Conservation (phyloP, 2,113 vertebrate species). For the Blennius ocellaris region DNA sequence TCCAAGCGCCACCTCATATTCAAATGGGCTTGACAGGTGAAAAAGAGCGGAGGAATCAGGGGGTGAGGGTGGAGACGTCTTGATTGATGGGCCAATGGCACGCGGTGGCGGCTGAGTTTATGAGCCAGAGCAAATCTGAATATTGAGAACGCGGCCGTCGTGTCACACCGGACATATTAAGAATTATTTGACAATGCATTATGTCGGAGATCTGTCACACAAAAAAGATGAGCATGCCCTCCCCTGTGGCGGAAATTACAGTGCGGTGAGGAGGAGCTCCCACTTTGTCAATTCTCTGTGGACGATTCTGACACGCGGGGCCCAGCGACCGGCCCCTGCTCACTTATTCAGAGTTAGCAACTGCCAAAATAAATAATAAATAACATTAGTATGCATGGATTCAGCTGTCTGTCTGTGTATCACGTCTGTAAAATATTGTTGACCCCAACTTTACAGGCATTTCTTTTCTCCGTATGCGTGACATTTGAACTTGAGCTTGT, state of each 20-base stretch:
- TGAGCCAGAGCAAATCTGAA: slow-evolving; percentile 84
- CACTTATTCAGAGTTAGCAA: slow-evolving; percentile 68
- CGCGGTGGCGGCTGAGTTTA: slow-evolving; percentile 66
- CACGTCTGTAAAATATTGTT: slow-evolving; percentile 20
- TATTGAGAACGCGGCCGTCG: slow-evolving; percentile 77
- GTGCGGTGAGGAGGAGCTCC: slow-evolving; percentile 48
- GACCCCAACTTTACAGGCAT: slow-evolving; percentile 20
- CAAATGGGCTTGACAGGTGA: slow-evolving; percentile 78
- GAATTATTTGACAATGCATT: slow-evolving; percentile 85
- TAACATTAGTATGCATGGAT: slow-evolving; percentile 66
- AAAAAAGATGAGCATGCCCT: slow-evolving; percentile 67
- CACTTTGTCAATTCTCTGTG: slow-evolving; percentile 56
- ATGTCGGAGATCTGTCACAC: slow-evolving; percentile 81
- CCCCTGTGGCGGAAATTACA: slow-evolving; percentile 71
- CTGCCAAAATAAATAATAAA: slow-evolving; percentile 58
- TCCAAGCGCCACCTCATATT: slow-evolving; percentile 75
- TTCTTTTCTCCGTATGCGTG: not conserved
- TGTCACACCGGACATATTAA: slow-evolving; percentile 81
- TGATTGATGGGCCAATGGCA: slow-evolving; percentile 81
- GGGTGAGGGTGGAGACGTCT: slow-evolving; percentile 36
- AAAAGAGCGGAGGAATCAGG: slow-evolving; percentile 25
- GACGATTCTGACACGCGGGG: slow-evolving; percentile 48
- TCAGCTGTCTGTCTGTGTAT: slow-evolving; percentile 23
- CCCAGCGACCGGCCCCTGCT: slow-evolving; percentile 43
- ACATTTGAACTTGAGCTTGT: slow-evolving; percentile 14